Evolutionary conservation across 2,888 invertebrate genomes (phyloP).

Genomic region (Orchesellides sinensis): DNA sequence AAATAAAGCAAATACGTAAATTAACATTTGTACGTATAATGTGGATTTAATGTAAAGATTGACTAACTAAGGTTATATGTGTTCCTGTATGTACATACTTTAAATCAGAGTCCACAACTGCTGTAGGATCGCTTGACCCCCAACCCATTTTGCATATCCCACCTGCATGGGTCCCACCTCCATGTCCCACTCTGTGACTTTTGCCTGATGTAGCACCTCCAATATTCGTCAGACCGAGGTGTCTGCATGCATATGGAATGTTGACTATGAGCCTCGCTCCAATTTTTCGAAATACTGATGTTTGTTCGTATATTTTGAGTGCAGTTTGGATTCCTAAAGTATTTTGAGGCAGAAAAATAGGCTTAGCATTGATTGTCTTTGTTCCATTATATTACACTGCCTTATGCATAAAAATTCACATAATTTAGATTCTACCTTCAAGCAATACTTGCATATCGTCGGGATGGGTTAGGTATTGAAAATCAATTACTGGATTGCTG

Average conservation of each 20-base stretch:
- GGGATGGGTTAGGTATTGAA: constrained; percentile 35
- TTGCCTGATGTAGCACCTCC: constrained; percentile 31
- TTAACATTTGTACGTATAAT: background rate
- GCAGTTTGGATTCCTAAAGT: background rate
- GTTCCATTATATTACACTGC: too few species aligned
- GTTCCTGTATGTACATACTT: background rate
- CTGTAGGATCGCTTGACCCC: background rate
- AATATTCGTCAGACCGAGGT: constrained; percentile 31
- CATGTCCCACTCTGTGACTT: background rate
- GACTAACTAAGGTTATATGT: background rate
- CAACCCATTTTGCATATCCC: constrained; percentile 38
- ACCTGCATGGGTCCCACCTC: constrained; percentile 4
- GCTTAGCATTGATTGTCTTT: too few species aligned
- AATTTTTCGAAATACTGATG: background rate
- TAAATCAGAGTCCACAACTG: constrained; percentile 34
- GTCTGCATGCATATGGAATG: background rate
- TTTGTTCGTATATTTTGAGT: constrained; percentile 34
- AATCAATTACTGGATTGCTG: constrained; percentile 47
- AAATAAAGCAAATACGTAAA: background rate
- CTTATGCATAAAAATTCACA: background rate
- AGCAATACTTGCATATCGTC: constrained; percentile 36
- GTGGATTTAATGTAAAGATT: background rate
- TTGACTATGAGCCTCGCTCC: background rate
- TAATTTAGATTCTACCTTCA: constrained; percentile 31
- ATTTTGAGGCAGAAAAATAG: too few species aligned